Percentiles rank a stretch among this genome's conserved stretches.
Evolutionary conservation across 2,888 invertebrate species (phyloP).

Genomic region (Agelastica alni): DNA sequence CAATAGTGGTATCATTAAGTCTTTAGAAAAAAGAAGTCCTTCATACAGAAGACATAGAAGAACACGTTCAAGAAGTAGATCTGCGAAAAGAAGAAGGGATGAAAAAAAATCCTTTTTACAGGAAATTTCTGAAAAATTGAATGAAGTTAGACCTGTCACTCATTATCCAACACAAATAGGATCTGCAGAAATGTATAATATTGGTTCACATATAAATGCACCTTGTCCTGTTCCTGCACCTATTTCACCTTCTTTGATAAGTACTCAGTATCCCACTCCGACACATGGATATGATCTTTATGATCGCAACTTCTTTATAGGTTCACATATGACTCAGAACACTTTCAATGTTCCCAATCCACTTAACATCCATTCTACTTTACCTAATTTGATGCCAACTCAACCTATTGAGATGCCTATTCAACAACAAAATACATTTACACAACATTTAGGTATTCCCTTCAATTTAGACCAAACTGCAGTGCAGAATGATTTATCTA

Average conservation of each 20-base stretch:
- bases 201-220: conserved; percentile 9
- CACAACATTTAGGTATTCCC: not conserved
- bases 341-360: not conserved
- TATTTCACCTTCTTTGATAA: conserved; percentile 19
- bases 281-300: conserved; percentile 39
- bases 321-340: conserved; percentile 22
- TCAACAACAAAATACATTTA: conserved; percentile 1
- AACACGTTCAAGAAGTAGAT: conserved; percentile 29
- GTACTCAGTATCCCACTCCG: conserved; percentile 25
- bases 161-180: not conserved
- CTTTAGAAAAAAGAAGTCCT: too few species aligned
- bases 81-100: conserved; percentile 23
- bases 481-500: not conserved
- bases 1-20: too few species aligned
- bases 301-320: conserved; percentile 52
- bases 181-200: conserved; percentile 1
- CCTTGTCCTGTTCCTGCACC: conserved; percentile 36
- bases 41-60: conserved; percentile 18
- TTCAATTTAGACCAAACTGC: not conserved
- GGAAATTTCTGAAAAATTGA: conserved; percentile 51
- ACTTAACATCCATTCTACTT: not conserved
- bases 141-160: conserved; percentile 31
- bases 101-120: conserved; percentile 50
- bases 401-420: not conserved
- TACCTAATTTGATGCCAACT: not conserved